Percentiles rank a stretch among this genome's conserved stretches.
phyloP scores from a whole-genome alignment of 2,888 invertebrate genomes.

The Ypsolopha sequella region DNA sequence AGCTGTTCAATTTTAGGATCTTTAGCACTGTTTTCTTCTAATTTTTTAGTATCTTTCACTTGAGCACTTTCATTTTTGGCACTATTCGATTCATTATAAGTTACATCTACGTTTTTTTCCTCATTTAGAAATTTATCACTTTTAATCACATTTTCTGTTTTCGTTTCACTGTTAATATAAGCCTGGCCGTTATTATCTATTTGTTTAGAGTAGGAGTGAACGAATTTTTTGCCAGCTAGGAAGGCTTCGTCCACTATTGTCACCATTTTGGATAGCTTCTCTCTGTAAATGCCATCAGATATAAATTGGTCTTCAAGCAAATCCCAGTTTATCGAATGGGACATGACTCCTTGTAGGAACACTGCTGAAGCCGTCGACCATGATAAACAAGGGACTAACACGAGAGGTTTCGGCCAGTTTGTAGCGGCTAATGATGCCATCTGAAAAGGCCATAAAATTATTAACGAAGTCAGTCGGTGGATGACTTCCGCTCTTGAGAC shows the following conservation, averaged over 20 bases:
- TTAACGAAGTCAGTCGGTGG: neutral
- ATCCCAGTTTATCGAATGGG: slow-evolving; percentile 95
- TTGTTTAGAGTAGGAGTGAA: slow-evolving; percentile 65
- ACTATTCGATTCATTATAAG: slow-evolving; percentile 28
- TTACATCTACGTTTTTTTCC: slow-evolving; percentile 25
- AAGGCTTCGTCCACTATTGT: slow-evolving; percentile 82
- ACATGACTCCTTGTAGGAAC: slow-evolving; percentile 97
- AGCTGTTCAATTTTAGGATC: no score
- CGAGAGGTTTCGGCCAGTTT: slow-evolving; percentile 95
- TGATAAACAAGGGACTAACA: slow-evolving; percentile 94
- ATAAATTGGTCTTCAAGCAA: slow-evolving; percentile 89
- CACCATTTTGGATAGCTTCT: slow-evolving; percentile 90
- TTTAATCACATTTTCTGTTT: neutral
- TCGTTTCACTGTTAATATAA: neutral
- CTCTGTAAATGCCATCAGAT: slow-evolving; percentile 82
- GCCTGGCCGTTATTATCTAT: no score
- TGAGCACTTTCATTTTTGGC: slow-evolving; percentile 11
- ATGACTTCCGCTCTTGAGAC: neutral
- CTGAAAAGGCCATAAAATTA: slow-evolving; percentile 52
- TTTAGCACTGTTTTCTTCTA: no score
- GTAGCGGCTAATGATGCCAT: slow-evolving; percentile 98
- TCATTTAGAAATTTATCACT: neutral
- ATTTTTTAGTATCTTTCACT: slow-evolving; percentile 9
- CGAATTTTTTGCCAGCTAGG: slow-evolving; percentile 81
- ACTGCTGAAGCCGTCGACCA: slow-evolving; percentile 98